Evolutionary conservation across 2,888 invertebrate genomes (phyloP).

Genomic region (Chydorus sphaericus): DNA sequence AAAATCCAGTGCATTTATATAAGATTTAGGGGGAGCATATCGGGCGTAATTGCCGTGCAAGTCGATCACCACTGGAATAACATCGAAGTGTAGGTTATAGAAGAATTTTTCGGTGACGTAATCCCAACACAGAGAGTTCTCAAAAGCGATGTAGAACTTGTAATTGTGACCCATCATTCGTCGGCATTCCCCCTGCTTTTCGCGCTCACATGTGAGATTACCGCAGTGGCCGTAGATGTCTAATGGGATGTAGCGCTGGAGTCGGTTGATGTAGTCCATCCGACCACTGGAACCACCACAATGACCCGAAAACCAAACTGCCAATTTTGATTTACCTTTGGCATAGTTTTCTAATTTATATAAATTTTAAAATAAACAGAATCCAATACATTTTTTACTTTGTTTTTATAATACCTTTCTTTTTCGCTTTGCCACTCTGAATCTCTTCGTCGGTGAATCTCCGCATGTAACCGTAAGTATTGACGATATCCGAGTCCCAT

Average conservation of each 20-base stretch:
- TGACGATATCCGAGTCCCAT: constrained; percentile 3
- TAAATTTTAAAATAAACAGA: background rate
- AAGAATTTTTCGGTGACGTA: constrained; percentile 7
- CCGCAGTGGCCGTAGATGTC: constrained; percentile 18
- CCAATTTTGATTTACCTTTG: constrained; percentile 11
- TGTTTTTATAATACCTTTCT: too few relatives aligned
- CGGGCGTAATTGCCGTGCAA: constrained; percentile 61
- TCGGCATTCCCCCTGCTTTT: background rate
- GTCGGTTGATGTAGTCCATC: constrained; percentile 16
- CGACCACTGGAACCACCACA: constrained; percentile 17
- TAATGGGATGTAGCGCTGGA: constrained; percentile 16
- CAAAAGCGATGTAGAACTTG: constrained; percentile 7
- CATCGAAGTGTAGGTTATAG: background rate
- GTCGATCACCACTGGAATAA: background rate
- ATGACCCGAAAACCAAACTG: constrained; percentile 18
- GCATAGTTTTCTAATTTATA: background rate
- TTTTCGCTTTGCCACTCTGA: too few relatives aligned
- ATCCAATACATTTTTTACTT: too few relatives aligned
- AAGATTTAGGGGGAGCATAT: constrained; percentile 76
- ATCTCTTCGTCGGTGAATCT: background rate
- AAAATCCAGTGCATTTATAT: constrained; percentile 92
- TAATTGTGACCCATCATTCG: background rate
- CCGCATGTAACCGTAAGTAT: background rate
- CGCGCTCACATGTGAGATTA: constrained; percentile 7
- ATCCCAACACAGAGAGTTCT: constrained; percentile 4